Evolutionary conservation across 2,797 vertebrate genomes (phyloP).

Genomic region (Gymnocypris eckloni): DNA sequence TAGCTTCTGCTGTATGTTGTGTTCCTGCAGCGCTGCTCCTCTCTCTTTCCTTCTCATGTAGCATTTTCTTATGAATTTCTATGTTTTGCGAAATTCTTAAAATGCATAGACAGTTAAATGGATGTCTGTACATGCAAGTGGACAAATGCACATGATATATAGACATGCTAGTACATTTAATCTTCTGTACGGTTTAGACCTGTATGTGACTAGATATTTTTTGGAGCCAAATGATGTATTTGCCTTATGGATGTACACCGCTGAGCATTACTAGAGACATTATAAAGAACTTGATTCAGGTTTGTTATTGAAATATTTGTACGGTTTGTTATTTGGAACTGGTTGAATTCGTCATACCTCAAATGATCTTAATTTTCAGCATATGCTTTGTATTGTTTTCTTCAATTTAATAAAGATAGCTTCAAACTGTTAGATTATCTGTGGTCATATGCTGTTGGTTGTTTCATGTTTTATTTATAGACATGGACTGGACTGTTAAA

Average conservation of each 20-base stretch:
- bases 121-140: slow-evolving; percentile 17
- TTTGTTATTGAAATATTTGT: slow-evolving; percentile 41
- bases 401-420: slow-evolving; percentile 46
- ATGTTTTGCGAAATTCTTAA: slow-evolving; percentile 28
- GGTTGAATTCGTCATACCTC: slow-evolving; percentile 33
- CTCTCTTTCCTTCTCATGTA: slow-evolving; percentile 57
- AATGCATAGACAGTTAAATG: background rate
- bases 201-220: slow-evolving; percentile 29
- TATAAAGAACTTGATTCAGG: slow-evolving; percentile 44
- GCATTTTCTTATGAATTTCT: slow-evolving; percentile 29
- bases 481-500: slow-evolving; percentile 15
- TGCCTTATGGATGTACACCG: slow-evolving; percentile 24
- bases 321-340: slow-evolving; percentile 40
- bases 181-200: slow-evolving; percentile 13
- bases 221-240: slow-evolving; percentile 3
- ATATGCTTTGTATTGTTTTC: slow-evolving; percentile 21
- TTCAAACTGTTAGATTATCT: background rate
- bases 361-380: slow-evolving; percentile 22
- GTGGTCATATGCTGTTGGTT: background rate
- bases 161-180: slow-evolving; percentile 13
- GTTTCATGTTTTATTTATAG: slow-evolving; percentile 13
- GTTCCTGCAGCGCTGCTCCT: slow-evolving; percentile 48
- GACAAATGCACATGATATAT: slow-evolving; percentile 28
- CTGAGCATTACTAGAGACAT: slow-evolving; percentile 34
- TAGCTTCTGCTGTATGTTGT: slow-evolving; percentile 62